Conservation (phyloP, 2,797 vertebrate genomes). For the Gymnopithys bicolor region DNA sequence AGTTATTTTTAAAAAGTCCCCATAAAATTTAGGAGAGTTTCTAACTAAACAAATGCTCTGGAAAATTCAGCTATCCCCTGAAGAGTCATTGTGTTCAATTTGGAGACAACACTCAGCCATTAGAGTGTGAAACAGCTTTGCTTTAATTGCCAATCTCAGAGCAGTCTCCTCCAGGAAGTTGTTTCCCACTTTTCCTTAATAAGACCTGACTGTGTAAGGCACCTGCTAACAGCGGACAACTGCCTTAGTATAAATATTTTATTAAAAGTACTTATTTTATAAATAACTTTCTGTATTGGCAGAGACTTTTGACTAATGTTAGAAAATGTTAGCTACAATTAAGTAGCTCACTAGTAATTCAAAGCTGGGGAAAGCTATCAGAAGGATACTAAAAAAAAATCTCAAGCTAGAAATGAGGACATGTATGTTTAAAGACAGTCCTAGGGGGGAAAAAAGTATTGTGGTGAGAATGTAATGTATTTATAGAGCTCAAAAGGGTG, state of each 20-base stretch:
- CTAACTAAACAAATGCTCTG: constrained; percentile 4
- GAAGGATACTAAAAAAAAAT: not conserved
- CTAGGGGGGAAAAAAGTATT: not conserved
- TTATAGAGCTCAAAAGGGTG: constrained; percentile 70
- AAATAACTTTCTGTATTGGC: not conserved
- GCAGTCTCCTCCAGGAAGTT: not conserved
- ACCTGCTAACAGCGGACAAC: not conserved
- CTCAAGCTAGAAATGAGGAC: not conserved
- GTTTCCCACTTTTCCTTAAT: not conserved
- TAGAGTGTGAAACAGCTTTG: not conserved
- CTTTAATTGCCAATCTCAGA: constrained; percentile 17
- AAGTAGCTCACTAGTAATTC: constrained; percentile 19
- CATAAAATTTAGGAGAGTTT: not conserved
- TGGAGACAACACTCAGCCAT: not conserved
- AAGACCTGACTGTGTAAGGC: not conserved
- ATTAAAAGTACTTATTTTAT: not conserved
- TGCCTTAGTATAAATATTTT: not conserved
- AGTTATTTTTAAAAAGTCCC: not conserved
- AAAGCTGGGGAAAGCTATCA: constrained; percentile 5
- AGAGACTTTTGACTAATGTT: not conserved
- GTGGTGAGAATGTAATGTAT: constrained; percentile 45
- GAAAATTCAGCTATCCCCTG: not conserved
- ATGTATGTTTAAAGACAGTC: not conserved
- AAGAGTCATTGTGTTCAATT: not conserved
- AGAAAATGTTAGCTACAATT: constrained; percentile 2